Percentiles rank a stretch among this genome's conserved stretches.
Conservation (phyloP, 2,888 invertebrate species). For the Diarsia rubi region DNA sequence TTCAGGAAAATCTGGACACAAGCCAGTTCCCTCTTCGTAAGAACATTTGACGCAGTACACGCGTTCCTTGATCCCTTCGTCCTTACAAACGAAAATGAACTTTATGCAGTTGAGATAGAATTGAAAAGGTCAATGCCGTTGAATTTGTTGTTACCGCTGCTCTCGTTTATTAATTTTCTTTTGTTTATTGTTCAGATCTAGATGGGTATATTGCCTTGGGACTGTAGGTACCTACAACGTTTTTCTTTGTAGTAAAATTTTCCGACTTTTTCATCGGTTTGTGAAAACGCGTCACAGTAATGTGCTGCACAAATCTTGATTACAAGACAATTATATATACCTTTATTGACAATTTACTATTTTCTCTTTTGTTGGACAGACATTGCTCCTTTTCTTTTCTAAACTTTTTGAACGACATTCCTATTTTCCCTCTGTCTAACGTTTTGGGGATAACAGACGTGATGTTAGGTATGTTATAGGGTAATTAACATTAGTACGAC, state of each 20-base stretch:
- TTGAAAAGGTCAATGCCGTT: slow-evolving; percentile 48
- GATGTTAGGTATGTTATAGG: background rate
- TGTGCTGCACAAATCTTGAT: background rate
- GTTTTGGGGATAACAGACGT: background rate
- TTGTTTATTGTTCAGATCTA: slow-evolving; percentile 75
- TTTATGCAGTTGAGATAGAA: slow-evolving; percentile 62
- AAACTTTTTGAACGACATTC: background rate
- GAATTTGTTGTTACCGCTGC: slow-evolving; percentile 66
- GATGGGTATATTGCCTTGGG: slow-evolving; percentile 69
- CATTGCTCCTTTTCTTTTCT: background rate
- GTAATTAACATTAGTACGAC: no score
- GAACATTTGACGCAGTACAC: slow-evolving; percentile 81
- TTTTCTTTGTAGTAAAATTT: slow-evolving; percentile 56
- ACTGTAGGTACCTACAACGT: slow-evolving; percentile 45
- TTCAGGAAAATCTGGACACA: slow-evolving; percentile 87
- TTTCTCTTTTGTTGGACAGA: background rate
- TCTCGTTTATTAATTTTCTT: slow-evolving; percentile 72
- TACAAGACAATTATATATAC: no score
- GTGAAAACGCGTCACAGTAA: background rate
- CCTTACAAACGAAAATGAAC: slow-evolving; percentile 66
- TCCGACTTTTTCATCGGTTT: slow-evolving; percentile 39
- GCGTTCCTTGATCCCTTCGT: slow-evolving; percentile 80
- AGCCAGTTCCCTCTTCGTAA: slow-evolving; percentile 81
- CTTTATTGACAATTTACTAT: no score
- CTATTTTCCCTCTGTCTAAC: background rate